phyloP scores from a whole-genome alignment of 1,140 invertebrate genomes.

The Leptinotarsa texana region DNA sequence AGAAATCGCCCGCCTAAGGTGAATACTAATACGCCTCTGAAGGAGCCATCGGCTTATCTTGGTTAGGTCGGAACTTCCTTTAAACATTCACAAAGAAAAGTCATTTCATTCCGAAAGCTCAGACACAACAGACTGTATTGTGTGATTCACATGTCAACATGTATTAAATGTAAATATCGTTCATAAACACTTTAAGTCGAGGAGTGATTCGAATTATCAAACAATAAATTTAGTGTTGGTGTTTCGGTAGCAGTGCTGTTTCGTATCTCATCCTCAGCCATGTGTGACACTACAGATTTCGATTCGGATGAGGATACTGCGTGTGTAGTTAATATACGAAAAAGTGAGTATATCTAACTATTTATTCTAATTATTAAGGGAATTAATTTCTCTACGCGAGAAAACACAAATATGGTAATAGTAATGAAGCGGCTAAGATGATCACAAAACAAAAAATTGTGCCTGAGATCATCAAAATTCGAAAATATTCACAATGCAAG shows the following conservation, averaged over 20 bases:
- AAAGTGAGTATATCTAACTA: neutral
- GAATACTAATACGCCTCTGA: constrained; percentile 16
- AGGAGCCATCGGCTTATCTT: constrained; percentile 33
- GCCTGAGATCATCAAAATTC: too few species aligned
- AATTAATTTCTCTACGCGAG: too few species aligned
- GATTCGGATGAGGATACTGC: neutral
- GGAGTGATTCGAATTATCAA: neutral
- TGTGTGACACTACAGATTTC: neutral
- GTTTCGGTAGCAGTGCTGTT: neutral
- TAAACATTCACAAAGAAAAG: neutral
- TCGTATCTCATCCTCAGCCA: neutral
- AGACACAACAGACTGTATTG: constrained; percentile 22
- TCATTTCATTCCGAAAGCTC: constrained; percentile 14
- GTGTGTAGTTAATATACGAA: neutral
- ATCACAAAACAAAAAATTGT: too few species aligned
- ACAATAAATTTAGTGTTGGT: neutral
- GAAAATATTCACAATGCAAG: too few species aligned
- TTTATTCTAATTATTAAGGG: too few species aligned
- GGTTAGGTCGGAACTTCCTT: constrained; percentile 40
- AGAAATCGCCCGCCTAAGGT: constrained; percentile 1
- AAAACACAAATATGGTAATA: too few species aligned
- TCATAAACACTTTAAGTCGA: neutral
- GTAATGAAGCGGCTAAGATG: too few species aligned
- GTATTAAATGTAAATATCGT: neutral
- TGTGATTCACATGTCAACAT: constrained; percentile 8